phyloP scores from a whole-genome alignment of 53 echinoderm and acorn worm species.

The Apostichopus leukothele region DNA sequence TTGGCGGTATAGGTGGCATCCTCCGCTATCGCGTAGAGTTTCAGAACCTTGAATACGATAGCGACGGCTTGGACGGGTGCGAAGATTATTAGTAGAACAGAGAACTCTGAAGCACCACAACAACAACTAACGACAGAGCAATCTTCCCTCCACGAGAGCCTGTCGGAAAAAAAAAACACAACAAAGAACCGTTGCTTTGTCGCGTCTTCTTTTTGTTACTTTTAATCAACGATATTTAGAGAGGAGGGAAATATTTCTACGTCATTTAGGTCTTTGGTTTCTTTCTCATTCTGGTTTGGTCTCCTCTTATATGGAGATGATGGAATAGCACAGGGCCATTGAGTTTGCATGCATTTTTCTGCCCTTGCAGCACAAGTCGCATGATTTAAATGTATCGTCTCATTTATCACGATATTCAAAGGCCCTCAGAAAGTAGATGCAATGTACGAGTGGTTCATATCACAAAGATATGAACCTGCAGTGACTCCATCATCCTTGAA shows the following conservation, averaged over 20 bases:
- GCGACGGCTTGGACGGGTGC: slow-evolving; percentile 63
- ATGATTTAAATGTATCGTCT: too few relatives aligned
- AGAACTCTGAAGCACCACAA: not conserved
- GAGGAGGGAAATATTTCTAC: not conserved
- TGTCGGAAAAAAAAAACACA: not conserved
- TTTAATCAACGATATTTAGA: not conserved
- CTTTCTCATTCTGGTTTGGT: not conserved
- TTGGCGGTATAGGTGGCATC: slow-evolving; percentile 97
- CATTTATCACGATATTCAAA: too few relatives aligned
- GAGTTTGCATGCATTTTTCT: not conserved
- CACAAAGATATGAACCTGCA: too few relatives aligned
- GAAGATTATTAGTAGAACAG: slow-evolving; percentile 70
- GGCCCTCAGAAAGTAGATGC: too few relatives aligned
- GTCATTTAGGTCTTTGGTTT: not conserved
- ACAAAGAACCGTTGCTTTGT: not conserved
- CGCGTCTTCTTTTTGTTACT: not conserved
- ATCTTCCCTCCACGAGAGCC: not conserved
- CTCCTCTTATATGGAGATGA: not conserved
- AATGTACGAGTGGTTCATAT: too few relatives aligned
- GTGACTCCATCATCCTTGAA: too few relatives aligned
- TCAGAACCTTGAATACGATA: slow-evolving; percentile 85
- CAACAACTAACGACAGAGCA: not conserved
- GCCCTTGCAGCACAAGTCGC: too few relatives aligned
- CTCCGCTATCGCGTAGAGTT: slow-evolving; percentile 99
- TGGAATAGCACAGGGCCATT: not conserved